Evolutionary conservation across 2,797 vertebrate genomes (phyloP), one percentile per base, ranked within the genome.

Genomic region (Lagocephalus sceleratus): DNA sequence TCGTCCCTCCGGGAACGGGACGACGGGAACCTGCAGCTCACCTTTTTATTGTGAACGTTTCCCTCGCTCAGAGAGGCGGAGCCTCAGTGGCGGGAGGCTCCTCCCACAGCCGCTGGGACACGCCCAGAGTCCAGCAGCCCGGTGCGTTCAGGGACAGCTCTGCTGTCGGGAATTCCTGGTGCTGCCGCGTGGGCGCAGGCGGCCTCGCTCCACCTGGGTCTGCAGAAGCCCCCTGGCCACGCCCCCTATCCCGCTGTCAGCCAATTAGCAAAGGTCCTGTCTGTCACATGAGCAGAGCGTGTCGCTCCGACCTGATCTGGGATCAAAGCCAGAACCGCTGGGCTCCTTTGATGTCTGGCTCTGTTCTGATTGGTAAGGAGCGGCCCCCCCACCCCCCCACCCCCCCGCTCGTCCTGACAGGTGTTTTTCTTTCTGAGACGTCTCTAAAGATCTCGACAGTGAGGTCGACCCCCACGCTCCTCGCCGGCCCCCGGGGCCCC

Each of bases 351-450:
- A 73, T 83, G 55, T 85, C 64, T 80, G 67, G 63, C 57, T 81
- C 88, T 0, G 50, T 84, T 6, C 21, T 79, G 39, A 81, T 86
- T 11, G 86, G 88, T 90, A 89, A 89, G 87, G 70, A 53, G 6
- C 54, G 12, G 32, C 32, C 14, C 23, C 4, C 23, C 23, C n/a
- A n/a, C n/a, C n/a, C n/a, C n/a, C n/a, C n/a, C 66, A 51, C 51
- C 50, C 15, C 0, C 44, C 32, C 20, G 2, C 20, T 16, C 47
- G 57, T 23, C 14, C 14, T 48, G 57, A 63, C 68, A 2, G 5
- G 42, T 62, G n/a, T 85, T 46, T 83, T 15, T 66, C 73, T 64
- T 65, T 48, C 17, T 80, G 77, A 88, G 84, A 87, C 53, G 21
- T 83, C 57, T 20, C 74, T 43, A 64, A 86, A 42, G 73, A 78